phyloP scores from a whole-genome alignment of 1,140 invertebrate species.

The Lethrus apterus region DNA sequence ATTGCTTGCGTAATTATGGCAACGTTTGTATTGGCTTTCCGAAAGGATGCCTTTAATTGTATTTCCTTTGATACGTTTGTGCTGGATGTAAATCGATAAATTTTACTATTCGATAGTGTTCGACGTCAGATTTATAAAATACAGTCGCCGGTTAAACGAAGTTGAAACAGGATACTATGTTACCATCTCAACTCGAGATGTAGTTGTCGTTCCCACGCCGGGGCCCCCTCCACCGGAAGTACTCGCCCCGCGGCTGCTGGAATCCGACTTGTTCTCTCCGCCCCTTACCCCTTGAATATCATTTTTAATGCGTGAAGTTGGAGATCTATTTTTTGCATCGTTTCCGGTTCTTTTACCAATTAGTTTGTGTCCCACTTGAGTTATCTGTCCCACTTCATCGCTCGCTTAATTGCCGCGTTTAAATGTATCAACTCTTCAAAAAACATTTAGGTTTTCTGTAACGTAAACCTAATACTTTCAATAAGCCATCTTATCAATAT shows the following conservation, averaged over 20 bases:
- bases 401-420: not conserved
- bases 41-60: too few relatives aligned
- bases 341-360: conserved; percentile 32
- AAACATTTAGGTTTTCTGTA: too few relatives aligned
- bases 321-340: conserved; percentile 26
- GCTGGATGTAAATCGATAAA: too few relatives aligned
- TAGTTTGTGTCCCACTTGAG: conserved; percentile 16
- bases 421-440: too few relatives aligned
- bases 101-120: too few relatives aligned
- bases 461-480: too few relatives aligned
- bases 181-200: conserved; percentile 4
- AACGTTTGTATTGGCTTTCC: too few relatives aligned
- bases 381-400: conserved; percentile 1
- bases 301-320: conserved; percentile 25
- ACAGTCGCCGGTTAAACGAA: conserved; percentile 1
- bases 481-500: too few relatives aligned
- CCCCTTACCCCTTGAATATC: conserved; percentile 12
- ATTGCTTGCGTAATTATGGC: too few relatives aligned
- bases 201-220: conserved; percentile 23
- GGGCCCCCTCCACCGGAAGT: conserved; percentile 27
- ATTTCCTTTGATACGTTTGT: too few relatives aligned
- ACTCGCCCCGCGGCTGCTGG: conserved; percentile 21
- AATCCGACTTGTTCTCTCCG: conserved; percentile 15
- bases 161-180: conserved; percentile 7
- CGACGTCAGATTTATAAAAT: too few relatives aligned